phyloP scores from a whole-genome alignment of 2,888 invertebrate genomes.

The Napeogenes inachia region DNA sequence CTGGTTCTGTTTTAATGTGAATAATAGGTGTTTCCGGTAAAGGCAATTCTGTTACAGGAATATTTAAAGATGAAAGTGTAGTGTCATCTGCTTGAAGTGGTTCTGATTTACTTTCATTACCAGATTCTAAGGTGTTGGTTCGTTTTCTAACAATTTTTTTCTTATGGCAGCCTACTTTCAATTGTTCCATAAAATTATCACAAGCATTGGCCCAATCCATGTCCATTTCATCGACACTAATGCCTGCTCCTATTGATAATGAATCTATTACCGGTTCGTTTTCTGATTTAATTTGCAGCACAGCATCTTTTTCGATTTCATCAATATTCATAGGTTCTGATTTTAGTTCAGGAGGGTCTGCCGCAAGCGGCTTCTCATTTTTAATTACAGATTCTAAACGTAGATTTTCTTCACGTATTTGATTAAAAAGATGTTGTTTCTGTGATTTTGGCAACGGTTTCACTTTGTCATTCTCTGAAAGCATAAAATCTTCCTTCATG shows the following conservation, averaged over 20 bases:
- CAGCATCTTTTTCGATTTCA: slow-evolving; percentile 79
- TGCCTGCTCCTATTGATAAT: slow-evolving; percentile 26
- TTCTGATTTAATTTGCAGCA: slow-evolving; percentile 64
- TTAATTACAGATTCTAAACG: slow-evolving; percentile 77
- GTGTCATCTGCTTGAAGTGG: slow-evolving; percentile 26
- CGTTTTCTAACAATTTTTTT: slow-evolving; percentile 77
- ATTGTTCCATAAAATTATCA: slow-evolving; percentile 87
- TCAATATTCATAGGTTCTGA: slow-evolving; percentile 82
- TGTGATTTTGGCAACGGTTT: slow-evolving; percentile 65
- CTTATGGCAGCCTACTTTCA: slow-evolving; percentile 78
- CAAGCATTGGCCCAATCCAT: slow-evolving; percentile 83
- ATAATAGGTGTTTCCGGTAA: slow-evolving; percentile 20
- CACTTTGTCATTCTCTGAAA: slow-evolving; percentile 43
- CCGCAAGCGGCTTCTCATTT: slow-evolving; percentile 77
- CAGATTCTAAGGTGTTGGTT: slow-evolving; percentile 44
- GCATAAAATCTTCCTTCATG: slow-evolving; percentile 35
- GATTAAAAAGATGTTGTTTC: slow-evolving; percentile 68
- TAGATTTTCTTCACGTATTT: slow-evolving; percentile 66
- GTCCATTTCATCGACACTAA: slow-evolving; percentile 48
- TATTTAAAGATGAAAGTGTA: slow-evolving; percentile 25
- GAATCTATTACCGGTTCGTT: slow-evolving; percentile 42
- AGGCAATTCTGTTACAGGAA: slow-evolving; percentile 40
- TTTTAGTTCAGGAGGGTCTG: slow-evolving; percentile 77
- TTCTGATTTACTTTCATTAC: slow-evolving; percentile 43
- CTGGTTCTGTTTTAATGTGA: slow-evolving; percentile 55